phyloP scores from a whole-genome alignment of 2,113 vertebrate species.

The Tichodroma muraria region DNA sequence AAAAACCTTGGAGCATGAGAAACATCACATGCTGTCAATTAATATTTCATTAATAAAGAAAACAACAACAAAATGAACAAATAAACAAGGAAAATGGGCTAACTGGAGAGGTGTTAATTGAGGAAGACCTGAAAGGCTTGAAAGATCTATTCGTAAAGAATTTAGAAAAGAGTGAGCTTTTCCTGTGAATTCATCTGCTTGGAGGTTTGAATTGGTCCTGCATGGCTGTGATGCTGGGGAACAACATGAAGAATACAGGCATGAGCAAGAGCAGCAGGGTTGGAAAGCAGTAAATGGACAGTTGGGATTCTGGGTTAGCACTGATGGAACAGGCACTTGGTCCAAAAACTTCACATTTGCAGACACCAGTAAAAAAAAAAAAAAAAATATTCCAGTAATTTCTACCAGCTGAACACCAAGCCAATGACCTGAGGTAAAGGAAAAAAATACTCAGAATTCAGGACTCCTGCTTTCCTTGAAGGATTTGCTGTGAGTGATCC shows the following conservation, averaged over 20 bases:
- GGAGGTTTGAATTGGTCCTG: neutral
- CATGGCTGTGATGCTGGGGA: neutral
- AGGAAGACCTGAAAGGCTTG: neutral
- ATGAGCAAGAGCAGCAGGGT: neutral
- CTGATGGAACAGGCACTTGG: neutral
- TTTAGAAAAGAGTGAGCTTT: neutral
- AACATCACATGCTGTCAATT: slow-evolving; percentile 45
- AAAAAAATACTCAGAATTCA: neutral
- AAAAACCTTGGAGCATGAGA: slow-evolving; percentile 3
- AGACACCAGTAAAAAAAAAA: neutral
- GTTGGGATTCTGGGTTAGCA: neutral
- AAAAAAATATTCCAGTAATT: neutral
- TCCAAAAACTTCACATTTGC: neutral
- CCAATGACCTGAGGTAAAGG: neutral
- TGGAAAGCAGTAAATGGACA: neutral
- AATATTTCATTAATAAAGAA: slow-evolving; percentile 50
- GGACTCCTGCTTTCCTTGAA: neutral
- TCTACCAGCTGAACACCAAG: neutral
- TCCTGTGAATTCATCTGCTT: neutral
- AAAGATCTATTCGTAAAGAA: slow-evolving; percentile 33
- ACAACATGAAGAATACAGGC: neutral
- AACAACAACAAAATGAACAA: slow-evolving; percentile 48
- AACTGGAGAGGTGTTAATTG: slow-evolving; percentile 61
- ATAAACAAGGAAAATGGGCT: slow-evolving; percentile 31
- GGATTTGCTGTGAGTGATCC: neutral